These are phyloP conservation scores for Echinops telfairi DNA, from an alignment of 2,113 vertebrate species.

Conservation along the genomic window DNA sequence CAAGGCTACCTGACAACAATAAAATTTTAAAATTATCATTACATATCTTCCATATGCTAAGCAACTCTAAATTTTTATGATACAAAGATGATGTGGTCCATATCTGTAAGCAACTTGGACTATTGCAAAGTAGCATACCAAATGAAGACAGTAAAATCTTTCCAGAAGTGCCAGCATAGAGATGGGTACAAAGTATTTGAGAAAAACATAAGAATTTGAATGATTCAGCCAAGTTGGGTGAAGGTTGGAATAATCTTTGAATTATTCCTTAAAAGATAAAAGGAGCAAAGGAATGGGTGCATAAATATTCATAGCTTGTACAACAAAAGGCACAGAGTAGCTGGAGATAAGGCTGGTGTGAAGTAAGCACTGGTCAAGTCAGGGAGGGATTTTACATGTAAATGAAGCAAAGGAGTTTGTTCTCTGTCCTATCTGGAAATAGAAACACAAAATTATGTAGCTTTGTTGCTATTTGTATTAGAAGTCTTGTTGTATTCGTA, in stretches of 20 bases:
- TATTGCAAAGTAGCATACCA: neutral
- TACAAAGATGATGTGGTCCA: neutral
- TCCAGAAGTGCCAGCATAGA: neutral
- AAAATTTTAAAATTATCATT: neutral
- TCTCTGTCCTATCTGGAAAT: neutral
- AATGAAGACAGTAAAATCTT: neutral
- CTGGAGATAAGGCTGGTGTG: neutral
- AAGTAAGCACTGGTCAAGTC: neutral
- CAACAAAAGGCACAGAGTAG: neutral
- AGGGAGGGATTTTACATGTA: neutral
- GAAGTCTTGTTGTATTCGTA: neutral
- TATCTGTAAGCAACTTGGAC: neutral
- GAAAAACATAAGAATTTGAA: slow-evolving; percentile 1
- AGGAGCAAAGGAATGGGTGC: neutral
- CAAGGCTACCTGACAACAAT: neutral
- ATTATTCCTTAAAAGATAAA: neutral
- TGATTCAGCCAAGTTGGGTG: neutral
- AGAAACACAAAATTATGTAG: neutral
- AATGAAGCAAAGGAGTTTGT: neutral
- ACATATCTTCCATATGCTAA: neutral
- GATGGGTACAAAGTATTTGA: neutral
- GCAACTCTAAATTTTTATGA: neutral
- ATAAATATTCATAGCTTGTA: neutral
- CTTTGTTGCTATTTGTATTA: neutral
- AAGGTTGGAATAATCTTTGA: neutral